Evolutionary conservation across 2,888 invertebrate species (phyloP).

Genomic region (Hecatera dysodea): DNA sequence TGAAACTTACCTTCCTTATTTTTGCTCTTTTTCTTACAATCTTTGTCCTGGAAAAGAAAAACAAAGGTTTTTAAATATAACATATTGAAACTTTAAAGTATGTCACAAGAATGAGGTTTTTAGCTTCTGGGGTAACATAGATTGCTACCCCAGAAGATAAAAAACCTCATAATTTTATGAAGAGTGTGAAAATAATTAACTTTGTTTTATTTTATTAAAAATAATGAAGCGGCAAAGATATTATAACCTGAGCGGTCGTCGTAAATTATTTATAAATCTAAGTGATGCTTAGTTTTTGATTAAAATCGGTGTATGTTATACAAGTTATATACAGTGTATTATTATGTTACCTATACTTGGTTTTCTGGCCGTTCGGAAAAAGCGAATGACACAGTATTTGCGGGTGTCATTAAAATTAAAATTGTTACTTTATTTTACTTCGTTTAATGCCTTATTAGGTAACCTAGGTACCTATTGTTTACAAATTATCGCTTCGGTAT

Average conservation of each 20-base stretch:
- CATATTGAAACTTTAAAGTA: not conserved
- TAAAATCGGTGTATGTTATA: not conserved
- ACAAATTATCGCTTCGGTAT: not conserved
- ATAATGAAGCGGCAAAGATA: not conserved
- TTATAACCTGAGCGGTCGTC: not conserved
- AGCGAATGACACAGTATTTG: not conserved
- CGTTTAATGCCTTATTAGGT: not conserved
- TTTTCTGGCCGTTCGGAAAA: not conserved
- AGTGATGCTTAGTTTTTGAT: not conserved
- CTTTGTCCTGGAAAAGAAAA: conserved; percentile 93
- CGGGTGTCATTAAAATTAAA: not conserved
- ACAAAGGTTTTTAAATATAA: conserved; percentile 20
- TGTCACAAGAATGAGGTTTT: not conserved
- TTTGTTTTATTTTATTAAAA: too few relatives aligned
- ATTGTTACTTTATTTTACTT: not conserved
- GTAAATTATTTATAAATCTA: too few relatives aligned
- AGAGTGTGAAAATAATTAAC: too few relatives aligned
- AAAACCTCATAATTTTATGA: too few relatives aligned
- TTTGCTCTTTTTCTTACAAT: conserved; percentile 96
- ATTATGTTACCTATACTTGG: too few relatives aligned
- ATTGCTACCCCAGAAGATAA: too few relatives aligned
- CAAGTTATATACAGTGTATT: too few relatives aligned
- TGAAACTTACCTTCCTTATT: conserved; percentile 96
- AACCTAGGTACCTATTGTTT: not conserved
- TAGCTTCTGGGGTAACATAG: too few relatives aligned